These are phyloP conservation scores for Oxycera nigricornis DNA, from an alignment of 2,888 invertebrate genomes.

Conservation along the genomic window DNA sequence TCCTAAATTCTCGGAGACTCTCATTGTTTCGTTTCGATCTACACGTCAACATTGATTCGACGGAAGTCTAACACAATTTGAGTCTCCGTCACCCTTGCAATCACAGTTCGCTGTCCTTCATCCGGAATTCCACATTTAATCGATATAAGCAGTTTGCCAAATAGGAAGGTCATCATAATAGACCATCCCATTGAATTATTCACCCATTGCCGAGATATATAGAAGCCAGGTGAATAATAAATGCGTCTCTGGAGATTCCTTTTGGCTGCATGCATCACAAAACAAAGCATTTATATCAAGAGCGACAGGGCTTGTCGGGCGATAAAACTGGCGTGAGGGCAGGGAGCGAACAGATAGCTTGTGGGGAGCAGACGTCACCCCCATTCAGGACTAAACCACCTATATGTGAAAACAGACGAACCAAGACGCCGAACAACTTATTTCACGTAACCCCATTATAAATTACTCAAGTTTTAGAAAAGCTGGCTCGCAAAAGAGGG, in stretches of 20 bases:
- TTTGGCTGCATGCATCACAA: constrained; percentile 41
- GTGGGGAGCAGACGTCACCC: neutral
- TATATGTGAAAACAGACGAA: constrained; percentile 26
- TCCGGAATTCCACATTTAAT: constrained; percentile 31
- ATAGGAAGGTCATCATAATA: constrained; percentile 44
- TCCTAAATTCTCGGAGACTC: no score
- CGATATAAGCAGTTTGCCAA: constrained; percentile 46
- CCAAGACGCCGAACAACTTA: constrained; percentile 37
- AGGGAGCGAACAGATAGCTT: neutral
- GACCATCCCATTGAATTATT: constrained; percentile 43
- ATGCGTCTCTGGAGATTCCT: constrained; percentile 45
- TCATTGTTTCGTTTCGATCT: no score
- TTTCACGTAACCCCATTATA: constrained; percentile 46
- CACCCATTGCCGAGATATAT: constrained; percentile 44
- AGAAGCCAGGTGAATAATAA: constrained; percentile 47
- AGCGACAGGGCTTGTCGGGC: neutral
- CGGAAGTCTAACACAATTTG: no score
- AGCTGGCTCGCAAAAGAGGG: neutral
- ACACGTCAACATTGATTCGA: no score
- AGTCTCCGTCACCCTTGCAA: no score
- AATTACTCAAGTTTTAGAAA: constrained; percentile 46
- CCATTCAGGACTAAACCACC: neutral
- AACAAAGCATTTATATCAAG: constrained; percentile 41
- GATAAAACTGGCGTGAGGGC: neutral
- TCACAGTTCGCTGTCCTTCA: no score